These are phyloP conservation scores for Mastacembelus armatus DNA, from an alignment of 2,797 vertebrate genomes.

Conservation along the genomic window DNA sequence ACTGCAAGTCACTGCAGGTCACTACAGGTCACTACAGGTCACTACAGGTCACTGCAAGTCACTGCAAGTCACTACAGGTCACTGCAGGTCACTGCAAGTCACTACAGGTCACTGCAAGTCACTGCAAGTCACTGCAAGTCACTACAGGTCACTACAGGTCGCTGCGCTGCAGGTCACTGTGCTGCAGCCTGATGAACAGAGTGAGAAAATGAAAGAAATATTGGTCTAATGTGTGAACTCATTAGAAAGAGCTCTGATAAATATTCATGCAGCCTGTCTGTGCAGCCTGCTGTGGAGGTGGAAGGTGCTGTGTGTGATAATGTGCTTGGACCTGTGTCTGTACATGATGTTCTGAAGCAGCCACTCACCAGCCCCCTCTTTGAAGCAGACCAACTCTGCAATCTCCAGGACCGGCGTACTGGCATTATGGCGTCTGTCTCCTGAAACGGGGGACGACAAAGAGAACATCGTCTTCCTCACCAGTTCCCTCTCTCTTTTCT, in stretches of 20 bases:
- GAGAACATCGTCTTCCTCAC: constrained; percentile 29
- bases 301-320: constrained; percentile 56
- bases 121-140: too few species aligned
- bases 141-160: too few species aligned
- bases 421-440: constrained; percentile 56
- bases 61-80: too few species aligned
- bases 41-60: too few species aligned
- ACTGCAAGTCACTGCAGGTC: too few species aligned
- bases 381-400: constrained; percentile 48
- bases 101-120: too few species aligned
- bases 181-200: constrained; percentile 43
- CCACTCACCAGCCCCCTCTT: constrained; percentile 65
- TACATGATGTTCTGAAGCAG: constrained; percentile 73
- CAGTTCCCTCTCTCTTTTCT: constrained; percentile 39
- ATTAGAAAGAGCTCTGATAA: constrained; percentile 61
- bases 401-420: constrained; percentile 41
- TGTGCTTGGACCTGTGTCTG: constrained; percentile 69
- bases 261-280: constrained; percentile 72
- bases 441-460: constrained; percentile 47
- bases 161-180: too few species aligned
- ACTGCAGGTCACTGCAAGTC: too few species aligned
- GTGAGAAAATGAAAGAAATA: constrained; percentile 39
- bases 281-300: constrained; percentile 73
- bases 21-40: too few species aligned
- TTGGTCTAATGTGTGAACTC: constrained; percentile 53